Conservation (phyloP, 92 coral and sea anemone species). For the Plumapathes pennacea region DNA sequence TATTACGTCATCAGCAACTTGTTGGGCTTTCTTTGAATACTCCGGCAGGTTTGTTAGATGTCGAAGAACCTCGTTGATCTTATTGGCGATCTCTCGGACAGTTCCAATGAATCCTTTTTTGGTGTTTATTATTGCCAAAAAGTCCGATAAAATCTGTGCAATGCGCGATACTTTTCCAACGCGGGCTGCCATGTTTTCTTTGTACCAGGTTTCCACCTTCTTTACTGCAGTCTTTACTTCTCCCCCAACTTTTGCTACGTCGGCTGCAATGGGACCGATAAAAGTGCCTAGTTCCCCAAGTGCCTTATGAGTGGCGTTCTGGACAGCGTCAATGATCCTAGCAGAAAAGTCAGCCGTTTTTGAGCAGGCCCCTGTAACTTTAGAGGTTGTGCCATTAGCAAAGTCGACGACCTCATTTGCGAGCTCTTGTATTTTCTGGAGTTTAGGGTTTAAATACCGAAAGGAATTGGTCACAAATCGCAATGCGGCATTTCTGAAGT, state of each 20-base stretch:
- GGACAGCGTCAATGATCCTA: constrained; percentile 59
- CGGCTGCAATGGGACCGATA: constrained; percentile 43
- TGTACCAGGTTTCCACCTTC: constrained; percentile 65
- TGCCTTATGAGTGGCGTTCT: constrained; percentile 58
- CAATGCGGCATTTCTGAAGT: constrained; percentile 56
- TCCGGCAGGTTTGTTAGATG: constrained; percentile 58
- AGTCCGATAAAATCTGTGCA: constrained; percentile 49
- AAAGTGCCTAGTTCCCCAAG: constrained; percentile 42
- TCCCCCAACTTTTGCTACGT: constrained; percentile 28
- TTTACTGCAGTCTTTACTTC: constrained; percentile 43
- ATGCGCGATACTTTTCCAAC: constrained; percentile 57
- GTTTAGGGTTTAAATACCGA: constrained; percentile 29
- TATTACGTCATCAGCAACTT: constrained; percentile 54
- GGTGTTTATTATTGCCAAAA: constrained; percentile 55
- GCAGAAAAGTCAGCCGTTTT: constrained; percentile 60
- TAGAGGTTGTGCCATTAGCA: constrained; percentile 55
- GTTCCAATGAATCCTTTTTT: constrained; percentile 50
- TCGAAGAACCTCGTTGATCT: constrained; percentile 31
- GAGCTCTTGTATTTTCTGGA: constrained; percentile 32
- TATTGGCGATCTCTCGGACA: constrained; percentile 40
- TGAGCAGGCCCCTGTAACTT: constrained; percentile 56
- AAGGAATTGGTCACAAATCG: constrained; percentile 45
- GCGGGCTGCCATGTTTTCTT: constrained; percentile 47
- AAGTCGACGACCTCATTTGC: constrained; percentile 43
- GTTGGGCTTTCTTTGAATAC: constrained; percentile 57